Evolutionary conservation across 2,113 vertebrate genomes (phyloP).

Genomic region (Ondatra zibethicus): DNA sequence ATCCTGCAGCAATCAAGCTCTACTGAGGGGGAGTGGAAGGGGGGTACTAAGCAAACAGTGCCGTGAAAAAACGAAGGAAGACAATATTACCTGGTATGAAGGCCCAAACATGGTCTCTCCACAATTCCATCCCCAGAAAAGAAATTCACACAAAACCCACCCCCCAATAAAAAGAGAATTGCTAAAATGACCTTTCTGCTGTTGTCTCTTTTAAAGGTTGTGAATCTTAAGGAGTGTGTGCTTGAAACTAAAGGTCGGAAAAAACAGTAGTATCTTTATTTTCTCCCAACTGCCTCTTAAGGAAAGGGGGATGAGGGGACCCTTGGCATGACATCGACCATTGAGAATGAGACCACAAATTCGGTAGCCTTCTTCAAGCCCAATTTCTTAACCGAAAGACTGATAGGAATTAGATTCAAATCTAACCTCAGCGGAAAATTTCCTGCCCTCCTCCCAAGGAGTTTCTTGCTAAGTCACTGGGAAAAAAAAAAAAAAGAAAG

Average conservation of each 20-base stretch:
- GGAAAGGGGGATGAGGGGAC: background rate
- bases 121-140: slow-evolving; percentile 43
- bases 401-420: slow-evolving; percentile 18
- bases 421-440: slow-evolving; percentile 26
- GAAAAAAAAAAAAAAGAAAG: slow-evolving; percentile 56
- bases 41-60: slow-evolving; percentile 61
- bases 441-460: slow-evolving; percentile 59
- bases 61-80: slow-evolving; percentile 65
- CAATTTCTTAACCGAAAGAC: slow-evolving; percentile 58
- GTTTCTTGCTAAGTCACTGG: slow-evolving; percentile 82
- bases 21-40: slow-evolving; percentile 66
- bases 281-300: slow-evolving; percentile 35
- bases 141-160: slow-evolving; percentile 72
- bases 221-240: slow-evolving; percentile 33
- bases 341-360: slow-evolving; percentile 74
- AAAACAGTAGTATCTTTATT: slow-evolving; percentile 65
- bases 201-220: slow-evolving; percentile 62
- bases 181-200: slow-evolving; percentile 35
- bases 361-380: slow-evolving; percentile 55
- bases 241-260: slow-evolving; percentile 9
- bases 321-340: slow-evolving; percentile 76
- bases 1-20: slow-evolving; percentile 83
- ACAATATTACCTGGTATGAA: slow-evolving; percentile 73
- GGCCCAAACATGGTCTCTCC: slow-evolving; percentile 74
- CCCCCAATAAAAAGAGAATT: slow-evolving; percentile 59